Base-by-base conservation (phyloP, 1,140 invertebrate species). In the Centruroides sculpturatus region DNA sequence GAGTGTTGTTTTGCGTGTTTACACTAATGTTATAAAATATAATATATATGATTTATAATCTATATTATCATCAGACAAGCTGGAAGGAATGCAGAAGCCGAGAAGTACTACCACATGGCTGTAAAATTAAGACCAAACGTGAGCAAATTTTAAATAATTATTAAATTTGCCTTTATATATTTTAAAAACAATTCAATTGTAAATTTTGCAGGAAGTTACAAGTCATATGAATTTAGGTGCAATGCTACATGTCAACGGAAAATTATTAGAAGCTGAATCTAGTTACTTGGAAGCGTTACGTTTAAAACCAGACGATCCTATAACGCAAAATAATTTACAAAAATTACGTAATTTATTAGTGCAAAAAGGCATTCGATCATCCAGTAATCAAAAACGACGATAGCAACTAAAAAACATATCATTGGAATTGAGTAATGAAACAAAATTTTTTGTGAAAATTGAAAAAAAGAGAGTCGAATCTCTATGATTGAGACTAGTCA, bases 201-300 rank as follows among this genome's bases (percentile, higher is more conserved):
- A 41, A 41, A 41, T 41, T 64, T 76, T 76, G 35, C 79, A 89
- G 83, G 86, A 92, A 69, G 85, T 90, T 0, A 81, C 87, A 59
- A 87, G 87, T 58, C 89, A 94, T 73, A 91, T 92, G 69, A 96
- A 96, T 73, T 75, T 95, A 47, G 92, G 92, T 13, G 92, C 92
- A 51, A 95, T 97, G 70, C 77, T 92, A 35, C 92, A 95, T 75
- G 76, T 94, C 55, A 91, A 93, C 72, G 88, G 88, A 9, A 92
- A 93, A 76, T 85, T 89, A 61, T 75, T 77, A 12, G 87, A 92
- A 70, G 92, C 92, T 1, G 86, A 88, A 35, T 74, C 79, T 7
- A 85, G 86, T 57, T 96, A 96, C 73, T 76, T 85, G 60, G 80
- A 83, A 68, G 91, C 92, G 0, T 76, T 95, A 50, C 76, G 81